Base-by-base conservation (phyloP, 2,113 vertebrate species). In the Peromyscus californicus region DNA sequence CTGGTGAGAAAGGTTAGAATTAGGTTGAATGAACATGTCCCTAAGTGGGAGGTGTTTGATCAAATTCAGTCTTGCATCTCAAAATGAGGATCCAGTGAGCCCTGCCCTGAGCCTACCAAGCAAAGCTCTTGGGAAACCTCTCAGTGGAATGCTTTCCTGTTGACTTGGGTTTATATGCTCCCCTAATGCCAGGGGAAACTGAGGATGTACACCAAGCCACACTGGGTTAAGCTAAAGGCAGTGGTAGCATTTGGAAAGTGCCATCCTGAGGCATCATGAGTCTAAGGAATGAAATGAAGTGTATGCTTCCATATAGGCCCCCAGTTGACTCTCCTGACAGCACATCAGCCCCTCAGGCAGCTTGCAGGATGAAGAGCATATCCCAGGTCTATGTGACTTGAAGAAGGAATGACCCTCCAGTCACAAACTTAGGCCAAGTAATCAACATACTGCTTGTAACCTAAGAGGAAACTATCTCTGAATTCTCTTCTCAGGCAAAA, bases 1-100 rank as follows among this genome's bases (percentile, higher is more conserved):
- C 82, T 87, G 90, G 74, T 57, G 65, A 94, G 63, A 80, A 89
- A 69, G 51, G 54, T 61, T 89, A 89, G 36, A 92, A 82, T 15
- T 51, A 93, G 31, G 61, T 24, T 45, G 54, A 24, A 21, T 33
- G 42, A 96, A 93, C 61, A 31, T 5, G 10, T 29, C 39, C 90
- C 15, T 4, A 93, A 91, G 22, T 48, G 8, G 3, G 0, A 39
- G 19, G 39, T 57, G 21, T 80, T 31, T 51, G 70, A 59, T 42
- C 29, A 75, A 70, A 31, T 74, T 69, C 59, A 54, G 42, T 11
- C n/a, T 92, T 63, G 59, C 0, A 0, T 87, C 96, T 89, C 15
- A 80, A 57, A 88, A 79, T 26, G 70, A 92, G 36, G 33, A 76
- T 86, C 69, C 82, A 54, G 5, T 31, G 59, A 33, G 36, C 9